These are phyloP conservation scores for Drosophila histrio DNA, from an alignment of 2,888 invertebrate species.

Conservation along the genomic window DNA sequence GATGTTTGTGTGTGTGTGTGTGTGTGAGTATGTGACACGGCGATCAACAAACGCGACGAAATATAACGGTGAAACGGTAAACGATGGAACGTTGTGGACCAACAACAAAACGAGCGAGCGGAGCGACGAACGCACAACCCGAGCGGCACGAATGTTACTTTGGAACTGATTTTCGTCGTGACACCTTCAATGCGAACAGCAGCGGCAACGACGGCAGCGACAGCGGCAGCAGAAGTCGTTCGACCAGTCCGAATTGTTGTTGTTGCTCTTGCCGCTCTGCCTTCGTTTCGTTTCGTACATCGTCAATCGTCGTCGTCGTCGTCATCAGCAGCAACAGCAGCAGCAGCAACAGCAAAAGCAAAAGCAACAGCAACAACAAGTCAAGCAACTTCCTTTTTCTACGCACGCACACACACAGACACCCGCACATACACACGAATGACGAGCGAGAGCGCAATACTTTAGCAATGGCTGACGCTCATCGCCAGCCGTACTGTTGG, in stretches of 20 bases:
- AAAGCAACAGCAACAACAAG: slow-evolving; percentile 27
- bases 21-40: slow-evolving; percentile 45
- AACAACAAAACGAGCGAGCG: slow-evolving; percentile 64
- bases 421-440: neutral
- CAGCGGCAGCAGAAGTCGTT: slow-evolving; percentile 63
- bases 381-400: slow-evolving; percentile 43
- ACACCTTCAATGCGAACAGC: slow-evolving; percentile 72
- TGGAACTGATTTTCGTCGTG: slow-evolving; percentile 82
- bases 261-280: slow-evolving; percentile 32
- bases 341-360: slow-evolving; percentile 6
- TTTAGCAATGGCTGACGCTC: slow-evolving; percentile 70
- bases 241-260: slow-evolving; percentile 65
- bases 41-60: slow-evolving; percentile 64
- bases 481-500: no score
- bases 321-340: slow-evolving; percentile 17
- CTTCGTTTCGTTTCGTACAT: slow-evolving; percentile 19
- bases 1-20: neutral
- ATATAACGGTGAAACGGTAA: slow-evolving; percentile 54
- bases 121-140: slow-evolving; percentile 79
- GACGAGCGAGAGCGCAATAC: slow-evolving; percentile 43
- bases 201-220: slow-evolving; percentile 41
- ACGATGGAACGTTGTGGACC: slow-evolving; percentile 49
- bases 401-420: slow-evolving; percentile 12
- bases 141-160: slow-evolving; percentile 83
- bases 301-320: slow-evolving; percentile 30